These are phyloP conservation scores for Acromyrmex heyeri DNA, from an alignment of 1,140 invertebrate species.

Conservation along the genomic window DNA sequence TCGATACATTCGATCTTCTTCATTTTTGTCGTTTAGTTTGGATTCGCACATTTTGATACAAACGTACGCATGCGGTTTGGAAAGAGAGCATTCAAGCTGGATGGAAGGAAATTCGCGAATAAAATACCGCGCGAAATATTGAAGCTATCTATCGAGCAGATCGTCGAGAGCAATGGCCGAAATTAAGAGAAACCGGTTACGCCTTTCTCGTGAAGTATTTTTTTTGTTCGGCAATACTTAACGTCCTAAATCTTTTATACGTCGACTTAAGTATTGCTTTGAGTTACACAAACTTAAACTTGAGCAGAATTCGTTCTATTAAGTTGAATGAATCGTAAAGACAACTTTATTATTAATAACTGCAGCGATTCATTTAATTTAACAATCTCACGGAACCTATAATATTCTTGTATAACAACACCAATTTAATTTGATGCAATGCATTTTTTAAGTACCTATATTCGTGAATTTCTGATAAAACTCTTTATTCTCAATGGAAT, in stretches of 20 bases:
- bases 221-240: not conserved
- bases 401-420: not conserved
- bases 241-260: not conserved
- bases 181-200: conserved; percentile 43
- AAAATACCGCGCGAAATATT: conserved; percentile 22
- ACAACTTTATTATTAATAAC: not conserved
- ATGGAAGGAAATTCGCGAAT: conserved; percentile 3
- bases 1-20: conserved; percentile 8
- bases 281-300: not conserved
- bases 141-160: conserved; percentile 37
- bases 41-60: not conserved
- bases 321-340: not conserved
- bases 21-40: conserved; percentile 19
- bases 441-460: not conserved
- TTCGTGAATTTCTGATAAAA: not conserved
- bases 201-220: not conserved
- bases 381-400: not conserved
- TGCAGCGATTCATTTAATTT: not conserved
- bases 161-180: conserved; percentile 35
- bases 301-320: not conserved
- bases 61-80: not conserved
- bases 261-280: not conserved
- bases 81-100: not conserved
- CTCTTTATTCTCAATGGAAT: not conserved
- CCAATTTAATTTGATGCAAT: not conserved